Evolutionary conservation across 2,113 vertebrate genomes (phyloP), one percentile per base, ranked within the genome.

Genomic region (Dicerorhinus sumatrensis): DNA sequence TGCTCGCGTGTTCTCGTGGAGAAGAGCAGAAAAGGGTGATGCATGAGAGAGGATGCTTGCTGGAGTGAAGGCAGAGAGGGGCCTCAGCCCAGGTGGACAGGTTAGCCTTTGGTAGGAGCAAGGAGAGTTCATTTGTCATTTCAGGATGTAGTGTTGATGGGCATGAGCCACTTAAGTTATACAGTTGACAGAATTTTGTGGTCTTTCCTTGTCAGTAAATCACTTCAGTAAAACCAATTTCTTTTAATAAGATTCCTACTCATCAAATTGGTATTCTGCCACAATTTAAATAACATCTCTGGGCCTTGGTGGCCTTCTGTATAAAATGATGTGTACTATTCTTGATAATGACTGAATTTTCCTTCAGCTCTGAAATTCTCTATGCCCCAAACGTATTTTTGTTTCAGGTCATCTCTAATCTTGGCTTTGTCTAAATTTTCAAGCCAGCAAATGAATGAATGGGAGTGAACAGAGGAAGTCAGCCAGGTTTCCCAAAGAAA

Each of bases 401-500:
- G 54, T 69, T 72, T 91, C 63, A 82, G n/a, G 56, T 82, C 73
- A 27, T 92, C 62, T 79, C 36, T 82, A 62, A 93, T 67, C n/a
- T 94, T 77, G 54, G 48, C 82, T 96, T 94, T 81, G 70, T 84
- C 23, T 86, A 75, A 75, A 39, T 10, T 62, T 97, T 94, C 94
- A 95, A 95, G 54, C 58, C 73, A 87, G 79, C 75, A 86, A 84
- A 91, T 5, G 14, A 91, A 85, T 80, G 69, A 65, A 77, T 42
- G 65, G 79, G 58, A 27, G 27, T 87, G 73, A 72, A 48, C 8
- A 18, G 70, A 70, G 88, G 72, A 75, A 97, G 87, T 48, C 31
- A 80, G 36, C 87, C 56, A 72, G 60, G 21, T 84, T 96, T 84
- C 92, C 93, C 73, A 91, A 73, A 95, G 87, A 91, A 95, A 96